Percentiles rank a stretch among this genome's conserved stretches.
Evolutionary conservation across 2,113 vertebrate genomes (phyloP).

Genomic region (Chloroceryle aenea): DNA sequence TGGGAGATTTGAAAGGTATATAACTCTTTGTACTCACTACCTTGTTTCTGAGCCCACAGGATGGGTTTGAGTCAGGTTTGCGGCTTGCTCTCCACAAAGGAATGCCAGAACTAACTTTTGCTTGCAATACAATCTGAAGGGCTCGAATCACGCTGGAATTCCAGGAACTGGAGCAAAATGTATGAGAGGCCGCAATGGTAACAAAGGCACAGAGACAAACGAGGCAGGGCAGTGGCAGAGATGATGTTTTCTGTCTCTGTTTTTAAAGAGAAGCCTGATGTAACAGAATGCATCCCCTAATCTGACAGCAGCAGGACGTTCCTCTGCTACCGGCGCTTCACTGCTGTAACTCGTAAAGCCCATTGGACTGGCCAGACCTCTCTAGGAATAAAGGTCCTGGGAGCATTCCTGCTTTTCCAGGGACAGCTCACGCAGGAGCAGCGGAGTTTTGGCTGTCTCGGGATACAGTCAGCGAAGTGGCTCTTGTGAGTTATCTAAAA

Average conservation of each 20-base stretch:
- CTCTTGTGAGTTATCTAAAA: not conserved
- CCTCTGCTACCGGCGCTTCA: not conserved
- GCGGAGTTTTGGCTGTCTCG: not conserved
- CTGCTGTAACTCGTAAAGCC: not conserved
- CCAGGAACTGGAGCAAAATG: constrained; percentile 36
- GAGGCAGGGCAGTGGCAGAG: not conserved
- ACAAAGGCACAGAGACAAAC: not conserved
- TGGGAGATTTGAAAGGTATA: not conserved
- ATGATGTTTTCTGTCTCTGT: not conserved
- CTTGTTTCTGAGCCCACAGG: not conserved
- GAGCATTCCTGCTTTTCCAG: constrained; percentile 9
- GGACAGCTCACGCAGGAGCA: constrained; percentile 5
- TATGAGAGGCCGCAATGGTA: not conserved
- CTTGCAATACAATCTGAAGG: constrained; percentile 37
- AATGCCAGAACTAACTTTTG: constrained; percentile 59
- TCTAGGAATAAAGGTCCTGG: constrained; percentile 33
- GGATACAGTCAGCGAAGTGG: not conserved
- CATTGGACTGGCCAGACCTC: not conserved
- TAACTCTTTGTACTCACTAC: not conserved
- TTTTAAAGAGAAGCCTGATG: not conserved
- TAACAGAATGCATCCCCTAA: not conserved
- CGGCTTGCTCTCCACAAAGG: not conserved
- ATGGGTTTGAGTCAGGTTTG: constrained; percentile 20
- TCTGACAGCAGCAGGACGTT: not conserved
- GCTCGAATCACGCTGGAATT: constrained; percentile 2